phyloP scores from a whole-genome alignment of 2,888 invertebrate genomes.

The Danaus chrysippus region DNA sequence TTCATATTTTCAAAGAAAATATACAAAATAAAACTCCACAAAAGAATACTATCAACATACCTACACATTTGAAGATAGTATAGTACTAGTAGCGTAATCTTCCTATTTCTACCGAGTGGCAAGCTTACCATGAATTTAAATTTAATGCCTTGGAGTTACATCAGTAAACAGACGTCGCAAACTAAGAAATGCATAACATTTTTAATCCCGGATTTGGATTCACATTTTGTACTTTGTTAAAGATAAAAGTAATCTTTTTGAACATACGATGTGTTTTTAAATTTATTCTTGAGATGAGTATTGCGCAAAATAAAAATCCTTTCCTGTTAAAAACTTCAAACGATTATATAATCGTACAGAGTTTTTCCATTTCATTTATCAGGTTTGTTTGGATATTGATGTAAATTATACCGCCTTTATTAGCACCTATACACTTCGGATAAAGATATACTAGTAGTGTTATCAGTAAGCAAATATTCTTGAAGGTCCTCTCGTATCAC shows the following conservation, averaged over 20 bases:
- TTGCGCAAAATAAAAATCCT: too few relatives aligned
- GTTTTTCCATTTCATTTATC: too few relatives aligned
- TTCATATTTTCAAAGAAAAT: too few relatives aligned
- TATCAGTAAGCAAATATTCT: slow-evolving; percentile 31
- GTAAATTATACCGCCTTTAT: neutral
- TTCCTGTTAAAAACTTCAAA: too few relatives aligned
- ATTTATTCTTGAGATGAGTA: too few relatives aligned
- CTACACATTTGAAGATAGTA: neutral
- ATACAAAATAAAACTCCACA: neutral
- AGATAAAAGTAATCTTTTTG: too few relatives aligned
- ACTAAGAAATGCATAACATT: slow-evolving; percentile 1
- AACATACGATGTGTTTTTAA: too few relatives aligned
- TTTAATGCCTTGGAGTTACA: slow-evolving; percentile 2
- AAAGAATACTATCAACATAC: neutral
- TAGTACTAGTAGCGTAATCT: neutral
- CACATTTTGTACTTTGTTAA: neutral
- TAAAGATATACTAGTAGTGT: slow-evolving; percentile 22
- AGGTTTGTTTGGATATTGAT: neutral
- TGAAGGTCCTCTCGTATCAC: slow-evolving; percentile 20
- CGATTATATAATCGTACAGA: too few relatives aligned
- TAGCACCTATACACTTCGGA: neutral
- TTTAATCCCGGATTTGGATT: neutral
- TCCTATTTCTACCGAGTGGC: neutral
- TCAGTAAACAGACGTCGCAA: neutral
- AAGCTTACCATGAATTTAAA: neutral